Base-by-base conservation (phyloP, 2,113 vertebrate species). In the Anthoscopus minutus region DNA sequence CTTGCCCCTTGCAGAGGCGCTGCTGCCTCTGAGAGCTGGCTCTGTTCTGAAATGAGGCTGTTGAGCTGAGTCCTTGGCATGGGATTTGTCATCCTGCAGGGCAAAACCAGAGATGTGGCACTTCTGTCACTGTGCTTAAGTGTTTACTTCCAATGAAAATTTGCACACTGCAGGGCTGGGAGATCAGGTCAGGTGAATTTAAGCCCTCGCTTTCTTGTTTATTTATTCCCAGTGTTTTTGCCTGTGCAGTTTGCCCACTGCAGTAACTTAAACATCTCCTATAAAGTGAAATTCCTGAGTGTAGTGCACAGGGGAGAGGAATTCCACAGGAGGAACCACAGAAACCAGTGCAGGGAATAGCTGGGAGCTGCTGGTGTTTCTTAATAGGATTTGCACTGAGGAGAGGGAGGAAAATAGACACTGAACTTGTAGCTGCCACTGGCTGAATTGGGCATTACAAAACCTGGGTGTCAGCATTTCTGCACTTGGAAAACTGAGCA, bases 341-440 rank as follows among this genome's bases (percentile, higher is more conserved):
- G 61, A 67, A 85, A 53, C 12, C 42, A 9, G 6, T 42, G 11
- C 30, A 37, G 19, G 38, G 37, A 47, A 25, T 5, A 58, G 17
- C 9, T 86, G 61, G 57, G 66, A 73, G 53, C 44, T 87, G 51
- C 38, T 93, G 31, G 3, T 67, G 10, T 80, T 72, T 67, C 14
- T 21, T 30, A 19, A 9, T 3, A 30, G 54, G 23, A 57, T 21
- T 8, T 77, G 50, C 21, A 13, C 21, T 24, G 31, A 17, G 66
- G 18, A 44, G 23, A 19, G 11, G 15, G 35, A 5, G 3, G 2
- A 7, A 22, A 31, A 15, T 4, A 53, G 53, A 28, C 2, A 2
- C 15, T 51, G 57, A 82, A 35, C 27, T n/a, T 60, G 10, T 4
- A 60, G 61, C 28, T 69, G 58, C 37, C 45, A 15, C 20, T 9